Percentiles rank a stretch among this genome's conserved stretches.
phyloP scores from a whole-genome alignment of 2,888 invertebrate species.

The Phalera bucephala region DNA sequence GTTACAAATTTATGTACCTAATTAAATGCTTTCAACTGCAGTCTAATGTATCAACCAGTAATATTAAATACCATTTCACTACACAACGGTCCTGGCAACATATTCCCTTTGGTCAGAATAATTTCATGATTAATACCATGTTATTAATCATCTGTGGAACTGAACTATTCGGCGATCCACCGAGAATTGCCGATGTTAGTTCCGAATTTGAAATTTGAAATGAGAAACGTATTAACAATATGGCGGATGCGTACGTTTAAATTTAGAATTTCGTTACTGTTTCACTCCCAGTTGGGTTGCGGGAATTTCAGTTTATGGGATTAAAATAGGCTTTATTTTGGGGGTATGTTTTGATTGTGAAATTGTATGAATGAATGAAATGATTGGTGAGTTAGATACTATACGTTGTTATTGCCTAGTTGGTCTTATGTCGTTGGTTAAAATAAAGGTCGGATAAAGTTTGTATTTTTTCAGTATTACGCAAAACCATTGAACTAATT shows the following conservation, averaged over 20 bases:
- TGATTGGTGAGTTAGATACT: too few relatives aligned
- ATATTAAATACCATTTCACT: too few relatives aligned
- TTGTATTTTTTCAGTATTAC: too few relatives aligned
- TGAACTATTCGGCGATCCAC: constrained; percentile 67
- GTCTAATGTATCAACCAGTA: too few relatives aligned
- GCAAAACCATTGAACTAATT: too few relatives aligned
- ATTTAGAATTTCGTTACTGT: constrained; percentile 33
- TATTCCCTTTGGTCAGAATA: too few relatives aligned
- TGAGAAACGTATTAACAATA: constrained; percentile 64
- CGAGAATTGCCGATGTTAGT: constrained; percentile 62
- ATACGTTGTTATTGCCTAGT: too few relatives aligned
- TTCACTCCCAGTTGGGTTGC: constrained; percentile 25
- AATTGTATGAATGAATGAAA: constrained; percentile 3
- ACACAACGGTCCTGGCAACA: too few relatives aligned
- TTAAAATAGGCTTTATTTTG: constrained; percentile 8
- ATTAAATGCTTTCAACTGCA: too few relatives aligned
- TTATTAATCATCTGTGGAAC: constrained; percentile 66
- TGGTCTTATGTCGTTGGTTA: too few relatives aligned
- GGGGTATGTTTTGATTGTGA: neutral
- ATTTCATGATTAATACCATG: constrained; percentile 69
- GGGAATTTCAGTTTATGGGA: constrained; percentile 16
- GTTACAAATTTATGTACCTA: too few relatives aligned
- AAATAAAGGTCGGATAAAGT: too few relatives aligned
- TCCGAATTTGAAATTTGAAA: constrained; percentile 61
- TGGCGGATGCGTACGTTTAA: constrained; percentile 45